These are phyloP conservation scores for Cassiopea xamachana DNA, from an alignment of 30 jellyfish, hydroid and myxozoan genomes.

Conservation along the genomic window DNA sequence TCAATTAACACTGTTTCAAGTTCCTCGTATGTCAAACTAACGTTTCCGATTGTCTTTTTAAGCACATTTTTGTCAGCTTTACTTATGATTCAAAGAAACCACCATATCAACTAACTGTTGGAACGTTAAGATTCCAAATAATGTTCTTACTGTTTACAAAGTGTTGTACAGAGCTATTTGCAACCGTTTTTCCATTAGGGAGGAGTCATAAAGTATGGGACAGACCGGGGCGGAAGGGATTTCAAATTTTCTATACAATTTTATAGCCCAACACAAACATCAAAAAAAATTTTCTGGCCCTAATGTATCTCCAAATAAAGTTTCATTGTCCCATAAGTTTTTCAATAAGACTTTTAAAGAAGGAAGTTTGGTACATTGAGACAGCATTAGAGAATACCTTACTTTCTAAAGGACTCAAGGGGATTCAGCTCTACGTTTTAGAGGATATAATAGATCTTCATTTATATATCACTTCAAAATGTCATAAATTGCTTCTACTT, in stretches of 20 bases:
- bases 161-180: not conserved
- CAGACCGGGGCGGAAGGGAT: constrained; percentile 36
- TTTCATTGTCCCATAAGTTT: too few relatives aligned
- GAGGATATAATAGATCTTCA: too few relatives aligned
- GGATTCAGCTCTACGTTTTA: too few relatives aligned
- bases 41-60: not conserved
- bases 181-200: constrained; percentile 53
- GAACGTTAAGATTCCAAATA: constrained; percentile 37
- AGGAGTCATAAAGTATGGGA: constrained; percentile 1
- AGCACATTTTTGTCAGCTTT: constrained; percentile 3
- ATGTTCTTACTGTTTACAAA: not conserved
- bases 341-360: too few relatives aligned
- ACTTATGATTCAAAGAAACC: constrained; percentile 30
- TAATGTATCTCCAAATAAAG: too few relatives aligned
- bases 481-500: too few relatives aligned
- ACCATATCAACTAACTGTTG: constrained; percentile 58
- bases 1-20: constrained; percentile 39
- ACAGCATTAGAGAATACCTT: too few relatives aligned
- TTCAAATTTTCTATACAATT: not conserved
- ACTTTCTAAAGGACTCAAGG: too few relatives aligned
- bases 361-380: too few relatives aligned
- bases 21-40: constrained; percentile 16
- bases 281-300: too few relatives aligned
- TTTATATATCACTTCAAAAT: too few relatives aligned
- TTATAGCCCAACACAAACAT: not conserved